phyloP scores from a whole-genome alignment of 2,888 invertebrate genomes.

The Eutolmus rufibarbis region DNA sequence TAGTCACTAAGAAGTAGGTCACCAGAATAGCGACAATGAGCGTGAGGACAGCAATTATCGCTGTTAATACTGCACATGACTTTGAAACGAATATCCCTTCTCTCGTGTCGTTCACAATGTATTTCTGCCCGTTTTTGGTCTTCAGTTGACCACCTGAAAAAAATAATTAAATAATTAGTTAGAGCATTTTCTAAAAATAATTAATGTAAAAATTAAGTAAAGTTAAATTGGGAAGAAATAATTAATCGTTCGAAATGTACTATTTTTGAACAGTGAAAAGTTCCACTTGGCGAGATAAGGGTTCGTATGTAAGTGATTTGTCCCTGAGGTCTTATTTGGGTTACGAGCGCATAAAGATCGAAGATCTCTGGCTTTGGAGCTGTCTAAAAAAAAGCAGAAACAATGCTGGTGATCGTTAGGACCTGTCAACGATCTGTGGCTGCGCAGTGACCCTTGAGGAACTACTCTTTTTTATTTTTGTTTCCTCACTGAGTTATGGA shows the following conservation, averaged over 20 bases:
- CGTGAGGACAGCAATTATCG: constrained; percentile 54
- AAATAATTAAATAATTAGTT: constrained; percentile 34
- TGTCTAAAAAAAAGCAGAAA: background rate
- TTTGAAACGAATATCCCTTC: constrained; percentile 60
- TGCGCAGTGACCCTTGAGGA: background rate
- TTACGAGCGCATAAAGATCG: background rate
- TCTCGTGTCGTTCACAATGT: constrained; percentile 61
- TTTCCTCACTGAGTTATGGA: background rate
- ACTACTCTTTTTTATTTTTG: background rate
- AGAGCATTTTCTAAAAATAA: background rate
- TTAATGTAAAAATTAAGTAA: background rate
- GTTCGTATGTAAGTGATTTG: constrained; percentile 16
- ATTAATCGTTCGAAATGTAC: background rate
- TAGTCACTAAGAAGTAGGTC: constrained; percentile 59
- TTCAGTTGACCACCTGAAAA: constrained; percentile 61
- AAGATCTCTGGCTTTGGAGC: background rate
- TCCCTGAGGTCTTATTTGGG: constrained; percentile 17
- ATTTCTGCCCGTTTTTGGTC: constrained; percentile 64
- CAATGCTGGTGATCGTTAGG: background rate
- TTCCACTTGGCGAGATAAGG: background rate
- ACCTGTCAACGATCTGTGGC: background rate
- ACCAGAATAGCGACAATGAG: constrained; percentile 57
- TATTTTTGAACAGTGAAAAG: background rate
- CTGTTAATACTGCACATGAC: constrained; percentile 56
- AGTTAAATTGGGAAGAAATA: background rate